These are phyloP conservation scores for Valencia hispanica DNA, from an alignment of 2,797 vertebrate species.

Conservation along the genomic window DNA sequence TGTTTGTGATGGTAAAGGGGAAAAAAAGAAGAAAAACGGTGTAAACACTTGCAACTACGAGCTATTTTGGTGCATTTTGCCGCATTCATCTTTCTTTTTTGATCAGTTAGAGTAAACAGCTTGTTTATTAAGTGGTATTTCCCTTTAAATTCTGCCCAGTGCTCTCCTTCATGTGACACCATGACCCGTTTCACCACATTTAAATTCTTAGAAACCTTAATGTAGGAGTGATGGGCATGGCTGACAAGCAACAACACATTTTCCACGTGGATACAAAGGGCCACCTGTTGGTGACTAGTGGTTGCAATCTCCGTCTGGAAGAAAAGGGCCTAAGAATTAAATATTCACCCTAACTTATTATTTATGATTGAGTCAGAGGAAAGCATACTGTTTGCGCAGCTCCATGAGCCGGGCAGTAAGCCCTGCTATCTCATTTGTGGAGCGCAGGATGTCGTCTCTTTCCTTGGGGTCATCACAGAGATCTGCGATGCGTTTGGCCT, in stretches of 20 bases:
- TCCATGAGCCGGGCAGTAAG: slow-evolving; percentile 91
- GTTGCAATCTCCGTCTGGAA: slow-evolving; percentile 62
- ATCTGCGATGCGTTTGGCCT: slow-evolving; percentile 95
- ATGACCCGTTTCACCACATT: slow-evolving; percentile 25
- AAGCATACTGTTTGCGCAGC: slow-evolving; percentile 89
- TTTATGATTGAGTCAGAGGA: slow-evolving; percentile 9
- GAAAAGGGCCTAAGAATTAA: slow-evolving; percentile 55
- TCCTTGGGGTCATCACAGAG: slow-evolving; percentile 97
- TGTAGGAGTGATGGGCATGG: slow-evolving; percentile 51
- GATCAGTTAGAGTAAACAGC: not conserved
- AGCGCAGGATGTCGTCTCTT: slow-evolving; percentile 95
- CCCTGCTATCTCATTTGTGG: slow-evolving; percentile 93
- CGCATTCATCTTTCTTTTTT: not conserved
- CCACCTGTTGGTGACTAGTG: slow-evolving; percentile 53
- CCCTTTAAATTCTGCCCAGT: slow-evolving; percentile 18
- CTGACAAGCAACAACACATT: slow-evolving; percentile 68
- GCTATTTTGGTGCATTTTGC: not conserved
- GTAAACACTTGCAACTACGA: not conserved
- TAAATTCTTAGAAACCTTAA: slow-evolving; percentile 59
- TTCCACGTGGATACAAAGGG: slow-evolving; percentile 59
- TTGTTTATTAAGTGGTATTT: slow-evolving; percentile 42
- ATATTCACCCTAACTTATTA: slow-evolving; percentile 1
- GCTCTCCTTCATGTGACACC: not conserved
- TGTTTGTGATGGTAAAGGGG: not conserved
- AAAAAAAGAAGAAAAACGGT: not conserved